Base-by-base conservation (phyloP, 2,113 vertebrate species). In the Tricholaema leucomelas region DNA sequence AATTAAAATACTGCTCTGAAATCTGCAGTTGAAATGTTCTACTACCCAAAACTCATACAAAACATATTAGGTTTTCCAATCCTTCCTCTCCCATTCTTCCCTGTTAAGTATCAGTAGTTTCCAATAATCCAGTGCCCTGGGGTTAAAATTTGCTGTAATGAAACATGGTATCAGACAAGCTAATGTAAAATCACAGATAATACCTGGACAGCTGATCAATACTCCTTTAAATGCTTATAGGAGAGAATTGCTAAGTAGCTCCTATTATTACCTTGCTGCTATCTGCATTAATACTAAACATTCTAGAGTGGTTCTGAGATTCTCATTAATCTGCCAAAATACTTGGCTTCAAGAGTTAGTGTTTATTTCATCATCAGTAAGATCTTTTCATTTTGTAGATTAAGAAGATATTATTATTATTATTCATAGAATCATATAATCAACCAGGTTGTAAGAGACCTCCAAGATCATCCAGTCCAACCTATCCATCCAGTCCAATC, bases 61-160 rank as follows among this genome's bases (percentile, higher is more conserved):
- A 81, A 72, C 13, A 12, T 33, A 12, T 7, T 55, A 28, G 35
- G 35, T 4, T 5, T 69, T 71, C 56, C 24, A 28, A 58, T 81
- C 23, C 7, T 2, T 8, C 6, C 2, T 7, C 8, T 13, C 7
- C 12, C 65, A 6, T 13, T 7, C 64, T 94, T 40, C 13, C 11
- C 19, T 70, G 3, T 40, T 56, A 67, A 82, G n/a, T 54, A 38
- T 50, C 48, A 86, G 65, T 78, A 59, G 33, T 44, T 65, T 24
- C 61, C 60, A 65, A 24, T 54, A 94, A 10, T 11, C 27, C 18
- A 38, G 30, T 48, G 59, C 35, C 33, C 54, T 23, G 31, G 27
- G 36, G 36, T 95, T 94, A 96, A 88, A 90, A 48, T 88, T 66
- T 91, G 33, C 24, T 94, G 11, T 27, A 40, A 48, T 75, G 80